Percentiles rank a stretch among this genome's conserved stretches.
phyloP scores from a whole-genome alignment of 2,888 invertebrate species.

The Dysmachus trigonus region DNA sequence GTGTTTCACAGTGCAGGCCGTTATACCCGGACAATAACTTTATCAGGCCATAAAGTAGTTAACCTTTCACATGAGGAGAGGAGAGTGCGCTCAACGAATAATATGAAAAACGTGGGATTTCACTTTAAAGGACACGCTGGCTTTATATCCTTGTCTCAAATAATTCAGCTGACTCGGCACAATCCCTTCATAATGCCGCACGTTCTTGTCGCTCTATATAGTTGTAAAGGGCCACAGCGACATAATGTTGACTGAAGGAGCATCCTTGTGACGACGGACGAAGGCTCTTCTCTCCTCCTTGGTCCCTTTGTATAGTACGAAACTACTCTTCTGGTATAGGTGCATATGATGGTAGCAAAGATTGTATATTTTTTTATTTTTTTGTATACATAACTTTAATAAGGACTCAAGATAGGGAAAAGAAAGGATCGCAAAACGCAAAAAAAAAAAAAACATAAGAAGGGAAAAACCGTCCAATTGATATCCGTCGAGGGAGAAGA shows the following conservation, averaged over 20 bases:
- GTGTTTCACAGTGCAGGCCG: background rate
- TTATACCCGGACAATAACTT: background rate
- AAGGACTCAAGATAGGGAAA: background rate
- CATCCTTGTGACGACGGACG: slow-evolving; percentile 24
- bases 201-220: slow-evolving; percentile 42
- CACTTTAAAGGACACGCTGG: slow-evolving; percentile 19
- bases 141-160: slow-evolving; percentile 40
- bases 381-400: slow-evolving; percentile 31
- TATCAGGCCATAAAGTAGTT: slow-evolving; percentile 33
- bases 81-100: slow-evolving; percentile 8
- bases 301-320: background rate
- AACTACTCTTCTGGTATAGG: background rate
- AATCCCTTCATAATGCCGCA: slow-evolving; percentile 47
- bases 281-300: slow-evolving; percentile 8
- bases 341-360: slow-evolving; percentile 21
- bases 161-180: slow-evolving; percentile 49
- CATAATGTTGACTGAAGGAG: slow-evolving; percentile 36
- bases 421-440: background rate
- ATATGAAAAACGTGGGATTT: slow-evolving; percentile 39
- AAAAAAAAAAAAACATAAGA: slow-evolving; percentile 9
- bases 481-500: slow-evolving; percentile 26
- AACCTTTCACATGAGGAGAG: slow-evolving; percentile 22
- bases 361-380: background rate
- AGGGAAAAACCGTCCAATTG: slow-evolving; percentile 5
- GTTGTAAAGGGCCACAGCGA: slow-evolving; percentile 22